phyloP scores from a whole-genome alignment of 2,888 invertebrate species.

The Leptopilina drosophilae region DNA sequence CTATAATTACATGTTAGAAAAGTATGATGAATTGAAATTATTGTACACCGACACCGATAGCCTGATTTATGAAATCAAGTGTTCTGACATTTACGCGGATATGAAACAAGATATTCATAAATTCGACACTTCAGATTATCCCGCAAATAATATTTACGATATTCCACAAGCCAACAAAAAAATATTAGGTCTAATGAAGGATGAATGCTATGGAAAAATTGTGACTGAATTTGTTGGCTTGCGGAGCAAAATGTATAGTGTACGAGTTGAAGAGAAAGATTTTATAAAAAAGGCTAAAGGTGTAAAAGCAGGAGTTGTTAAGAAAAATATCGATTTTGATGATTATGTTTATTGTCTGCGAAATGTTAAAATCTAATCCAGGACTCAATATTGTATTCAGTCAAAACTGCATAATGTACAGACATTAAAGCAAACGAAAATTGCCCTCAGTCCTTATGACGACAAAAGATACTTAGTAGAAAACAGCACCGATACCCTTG shows the following conservation, averaged over 20 bases:
- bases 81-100: background rate
- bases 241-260: slow-evolving; percentile 5
- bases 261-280: background rate
- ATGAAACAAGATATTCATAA: background rate
- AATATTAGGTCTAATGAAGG: background rate
- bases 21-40: slow-evolving; percentile 52
- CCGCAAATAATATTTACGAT: background rate
- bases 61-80: background rate
- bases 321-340: background rate
- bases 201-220: background rate
- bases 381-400: background rate
- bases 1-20: slow-evolving; percentile 57
- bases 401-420: background rate
- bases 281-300: background rate
- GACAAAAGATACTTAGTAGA: too few relatives aligned
- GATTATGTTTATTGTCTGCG: background rate
- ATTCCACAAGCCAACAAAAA: slow-evolving; percentile 7
- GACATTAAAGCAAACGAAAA: too few relatives aligned
- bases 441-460: too few relatives aligned
- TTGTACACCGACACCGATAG: slow-evolving; percentile 53
- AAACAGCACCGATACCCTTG: too few relatives aligned
- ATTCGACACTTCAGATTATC: background rate
- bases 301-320: background rate
- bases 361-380: background rate
- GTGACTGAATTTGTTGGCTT: background rate